Base-by-base conservation (phyloP, 2,888 invertebrate species). In the Erynnis tages region DNA sequence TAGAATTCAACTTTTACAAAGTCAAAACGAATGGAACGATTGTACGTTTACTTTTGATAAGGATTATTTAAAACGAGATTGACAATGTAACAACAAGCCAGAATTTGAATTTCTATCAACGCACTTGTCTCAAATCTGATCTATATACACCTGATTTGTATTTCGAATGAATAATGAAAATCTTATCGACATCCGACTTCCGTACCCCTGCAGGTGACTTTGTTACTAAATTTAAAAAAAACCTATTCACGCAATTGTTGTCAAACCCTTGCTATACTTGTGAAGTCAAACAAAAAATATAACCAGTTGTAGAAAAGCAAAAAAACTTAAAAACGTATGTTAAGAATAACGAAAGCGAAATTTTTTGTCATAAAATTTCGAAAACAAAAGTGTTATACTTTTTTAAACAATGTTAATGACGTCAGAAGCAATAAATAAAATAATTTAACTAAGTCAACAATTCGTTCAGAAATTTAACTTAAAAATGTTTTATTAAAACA, bases 171-270 rank as follows among this genome's bases (percentile, higher is more conserved):
- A 55, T 56, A 59, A 59, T 48, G 54, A 46, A 54, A 53, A 45
- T 56, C 58, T 57, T 58, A 76, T 78, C 79, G 59, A 73, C 79
- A 74, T 80, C 78, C 82, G 66, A 66, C 76, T 84, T 86, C 86
- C 87, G 79, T 55, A 61, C 70, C 78, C 65, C 70, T 66, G 38
- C 54, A 54, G 54, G 54, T 54, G 50, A 46, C 19, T 54, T 46
- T 19, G 41, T 58, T 65, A 63, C 60, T 63, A 63, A 67, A 70
- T 47, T 56, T 1, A 60, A 67, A 73, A 77, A 78, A 77, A 71
- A 63, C 43, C 69, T 63, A 73, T 77, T 76, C 73, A 78, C 54
- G 45, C 71, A 61, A 79, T 73, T 72, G 73, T 71, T 64, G 69
- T 71, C 73, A 79, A 82, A 78, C 84, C 83, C 78, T 83, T 78